These are phyloP conservation scores for Panopea generosa DNA, from an alignment of 2,888 invertebrate genomes.

Conservation along the genomic window DNA sequence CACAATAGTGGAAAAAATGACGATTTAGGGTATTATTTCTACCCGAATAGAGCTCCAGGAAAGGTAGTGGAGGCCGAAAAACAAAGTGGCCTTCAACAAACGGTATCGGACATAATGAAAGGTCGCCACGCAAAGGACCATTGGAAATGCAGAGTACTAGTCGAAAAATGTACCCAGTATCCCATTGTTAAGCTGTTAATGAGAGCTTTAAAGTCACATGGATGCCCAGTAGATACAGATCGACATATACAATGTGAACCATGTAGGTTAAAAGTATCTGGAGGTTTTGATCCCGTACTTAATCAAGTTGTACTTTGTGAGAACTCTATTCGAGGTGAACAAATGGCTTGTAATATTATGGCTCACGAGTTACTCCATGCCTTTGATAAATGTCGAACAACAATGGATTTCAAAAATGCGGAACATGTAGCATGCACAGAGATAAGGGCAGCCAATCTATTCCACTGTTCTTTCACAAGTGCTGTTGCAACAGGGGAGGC, in stretches of 20 bases:
- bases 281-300: constrained; percentile 92
- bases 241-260: constrained; percentile 97
- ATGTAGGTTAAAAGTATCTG: constrained; percentile 93
- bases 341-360: constrained; percentile 87
- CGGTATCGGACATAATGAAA: too few species aligned
- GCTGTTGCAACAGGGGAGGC: constrained; percentile 91
- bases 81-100: too few species aligned
- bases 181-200: too few species aligned
- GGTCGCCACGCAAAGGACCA: too few species aligned
- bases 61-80: too few species aligned
- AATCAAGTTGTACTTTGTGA: constrained; percentile 95
- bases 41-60: constrained; percentile 11
- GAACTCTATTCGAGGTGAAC: constrained; percentile 88
- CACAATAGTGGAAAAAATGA: constrained; percentile 18
- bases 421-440: constrained; percentile 98
- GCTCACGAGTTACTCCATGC: constrained; percentile 98
- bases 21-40: constrained; percentile 55
- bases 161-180: too few species aligned
- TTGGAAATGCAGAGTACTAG: too few species aligned
- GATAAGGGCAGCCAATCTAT: constrained; percentile 96
- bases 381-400: constrained; percentile 96
- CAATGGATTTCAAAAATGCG: constrained; percentile 94
- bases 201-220: too few species aligned
- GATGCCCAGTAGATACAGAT: constrained; percentile 92
- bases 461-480: constrained; percentile 95